Base-by-base conservation (phyloP, 2,797 vertebrate genomes). In the Centroberyx gerrardi region DNA sequence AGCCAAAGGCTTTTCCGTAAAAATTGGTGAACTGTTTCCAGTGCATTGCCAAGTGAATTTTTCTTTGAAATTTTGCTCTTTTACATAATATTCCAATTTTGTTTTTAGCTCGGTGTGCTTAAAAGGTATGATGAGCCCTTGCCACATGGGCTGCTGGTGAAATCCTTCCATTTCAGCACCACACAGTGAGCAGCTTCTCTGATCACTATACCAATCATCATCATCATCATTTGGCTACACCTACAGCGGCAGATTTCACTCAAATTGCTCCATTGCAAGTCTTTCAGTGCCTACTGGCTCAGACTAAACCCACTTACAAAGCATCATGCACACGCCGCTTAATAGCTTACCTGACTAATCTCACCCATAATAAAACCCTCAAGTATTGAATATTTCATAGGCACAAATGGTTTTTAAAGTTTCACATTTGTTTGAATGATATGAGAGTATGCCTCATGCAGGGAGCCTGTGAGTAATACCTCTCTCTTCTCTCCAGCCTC, bases 341-440 rank as follows among this genome's bases (percentile, higher is more conserved):
- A 22, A 59, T 56, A 59, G 67, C 48, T 42, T 53, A 62, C 68
- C 48, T 53, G 58, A 54, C 33, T 62, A 62, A 51, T 53, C 36
- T 40, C 48, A 52, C 14, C 48, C 9, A 18, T 44, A 62, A 29
- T 52, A 40, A 62, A 48, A 38, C n/a, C 33, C 27, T 40, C n/a
- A 13, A 5, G 42, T 33, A 59, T 27, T 42, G 31, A 71, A 62
- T 71, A 52, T 42, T 40, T 71, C 58, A 52, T 42, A n/a, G 58
- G 48, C n/a, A 28, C 48, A 52, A 61, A 52, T 61, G 68, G n/a
- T 28, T 61, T 61, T 29, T 4, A 13, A 52, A 52, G 31, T 13
- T 51, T 18, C 17, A 17, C 62, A 18, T 63, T 49, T 14, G 51
- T 27, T 51, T 63, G 46, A 63, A 63, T 10, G 62, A 22, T 17